Evolutionary conservation across 2,113 vertebrate genomes (phyloP).

Genomic region (Pygoscelis antarcticus): DNA sequence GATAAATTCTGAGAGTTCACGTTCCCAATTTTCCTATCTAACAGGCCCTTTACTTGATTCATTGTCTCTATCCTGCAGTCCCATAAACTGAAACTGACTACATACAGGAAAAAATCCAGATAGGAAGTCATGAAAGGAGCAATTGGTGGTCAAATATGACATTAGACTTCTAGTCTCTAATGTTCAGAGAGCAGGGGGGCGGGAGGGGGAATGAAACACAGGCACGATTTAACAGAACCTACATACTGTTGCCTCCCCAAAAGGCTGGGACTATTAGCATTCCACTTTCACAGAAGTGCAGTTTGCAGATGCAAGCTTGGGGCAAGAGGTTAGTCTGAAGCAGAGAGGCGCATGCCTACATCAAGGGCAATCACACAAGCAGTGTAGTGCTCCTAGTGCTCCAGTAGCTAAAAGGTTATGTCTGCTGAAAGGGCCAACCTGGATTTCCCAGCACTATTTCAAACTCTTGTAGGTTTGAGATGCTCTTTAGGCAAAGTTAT

Average conservation of each 20-base stretch:
- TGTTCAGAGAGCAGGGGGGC: fast-evolving
- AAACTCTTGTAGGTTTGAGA: not conserved
- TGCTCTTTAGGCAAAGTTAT: not conserved
- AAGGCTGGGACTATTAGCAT: not conserved
- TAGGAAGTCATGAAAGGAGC: not conserved
- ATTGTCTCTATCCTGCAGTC: not conserved
- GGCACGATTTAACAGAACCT: not conserved
- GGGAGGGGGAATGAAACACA: not conserved
- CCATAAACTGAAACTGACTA: not conserved
- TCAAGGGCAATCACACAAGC: not conserved
- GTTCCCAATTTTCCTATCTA: not conserved
- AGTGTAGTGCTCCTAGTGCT: not conserved
- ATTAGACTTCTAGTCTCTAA: not conserved
- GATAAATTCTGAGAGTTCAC: not conserved
- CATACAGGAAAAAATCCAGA: not conserved
- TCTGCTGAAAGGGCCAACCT: not conserved
- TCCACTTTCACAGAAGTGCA: not conserved
- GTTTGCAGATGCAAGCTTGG: not conserved
- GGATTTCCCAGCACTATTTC: not conserved
- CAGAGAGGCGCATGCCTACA: not conserved
- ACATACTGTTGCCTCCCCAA: fast-evolving
- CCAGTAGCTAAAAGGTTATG: not conserved
- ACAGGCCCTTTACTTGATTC: not conserved
- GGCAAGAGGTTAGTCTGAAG: not conserved
- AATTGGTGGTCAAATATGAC: fast-evolving